A percentile compares a stretch with the other conserved stretches of the same genome.
These are phyloP conservation scores for Hemicentrotus pulcherrimus DNA, from an alignment of 35 echinoderm and acorn worm species.

Conservation along the genomic window DNA sequence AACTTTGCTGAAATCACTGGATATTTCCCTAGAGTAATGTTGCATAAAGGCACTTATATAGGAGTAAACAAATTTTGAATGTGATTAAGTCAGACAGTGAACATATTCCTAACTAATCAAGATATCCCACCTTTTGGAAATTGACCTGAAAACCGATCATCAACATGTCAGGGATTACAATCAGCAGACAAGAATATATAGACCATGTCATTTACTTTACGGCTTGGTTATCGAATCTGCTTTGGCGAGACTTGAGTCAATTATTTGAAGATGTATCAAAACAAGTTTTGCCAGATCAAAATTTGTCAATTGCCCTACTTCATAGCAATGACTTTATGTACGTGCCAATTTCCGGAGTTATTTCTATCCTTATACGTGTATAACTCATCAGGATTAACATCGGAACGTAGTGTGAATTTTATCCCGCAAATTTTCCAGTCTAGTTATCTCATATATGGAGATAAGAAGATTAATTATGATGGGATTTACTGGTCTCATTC, in stretches of 20 bases:
- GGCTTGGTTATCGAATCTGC: background rate
- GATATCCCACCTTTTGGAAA: background rate
- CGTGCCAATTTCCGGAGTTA: background rate
- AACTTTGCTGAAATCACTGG: background rate
- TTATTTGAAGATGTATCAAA: background rate
- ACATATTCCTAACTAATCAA: background rate
- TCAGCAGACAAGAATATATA: background rate
- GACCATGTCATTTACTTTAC: background rate
- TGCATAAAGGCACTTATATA: background rate
- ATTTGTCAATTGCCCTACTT: background rate
- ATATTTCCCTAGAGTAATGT: background rate
- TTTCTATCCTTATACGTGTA: background rate
- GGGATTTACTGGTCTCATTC: background rate
- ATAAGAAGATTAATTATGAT: slow-evolving; percentile 20
- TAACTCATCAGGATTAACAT: background rate
- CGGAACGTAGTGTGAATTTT: background rate
- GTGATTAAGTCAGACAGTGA: background rate
- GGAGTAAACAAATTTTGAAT: background rate
- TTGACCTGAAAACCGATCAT: background rate
- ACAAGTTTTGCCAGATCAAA: background rate
- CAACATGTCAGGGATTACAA: background rate
- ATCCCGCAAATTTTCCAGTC: background rate
- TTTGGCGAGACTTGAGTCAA: background rate
- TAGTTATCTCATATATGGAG: too few relatives aligned
- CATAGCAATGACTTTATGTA: background rate